Evolutionary conservation across 2,888 invertebrate species (phyloP).

Genomic region (Oxytorus armatus): DNA sequence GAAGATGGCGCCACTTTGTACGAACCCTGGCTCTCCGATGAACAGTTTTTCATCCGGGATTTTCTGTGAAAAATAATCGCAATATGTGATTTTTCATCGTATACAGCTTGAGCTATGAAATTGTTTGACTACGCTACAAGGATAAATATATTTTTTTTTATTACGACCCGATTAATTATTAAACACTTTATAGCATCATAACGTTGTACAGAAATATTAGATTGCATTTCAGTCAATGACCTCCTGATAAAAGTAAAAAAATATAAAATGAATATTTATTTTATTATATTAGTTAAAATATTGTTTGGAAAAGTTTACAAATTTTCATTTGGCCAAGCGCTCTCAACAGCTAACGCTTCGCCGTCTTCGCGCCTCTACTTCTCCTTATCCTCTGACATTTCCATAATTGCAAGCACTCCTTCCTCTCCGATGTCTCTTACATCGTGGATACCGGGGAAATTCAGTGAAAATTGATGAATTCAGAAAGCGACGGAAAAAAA

Average conservation of each 20-base stretch:
- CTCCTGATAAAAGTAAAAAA: too few species aligned
- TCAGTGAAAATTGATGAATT: constrained; percentile 43
- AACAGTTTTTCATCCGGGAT: not conserved
- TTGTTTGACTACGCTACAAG: too few species aligned
- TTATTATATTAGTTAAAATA: not conserved
- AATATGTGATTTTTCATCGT: not conserved
- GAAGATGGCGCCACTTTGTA: constrained; percentile 73
- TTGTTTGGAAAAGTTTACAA: not conserved
- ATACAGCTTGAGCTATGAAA: too few species aligned
- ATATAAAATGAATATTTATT: constrained; percentile 1
- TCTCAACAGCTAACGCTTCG: not conserved
- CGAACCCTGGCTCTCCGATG: not conserved
- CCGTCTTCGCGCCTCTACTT: not conserved
- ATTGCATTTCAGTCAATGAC: too few species aligned
- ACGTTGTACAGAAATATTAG: too few species aligned
- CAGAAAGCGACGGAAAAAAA: constrained; percentile 30
- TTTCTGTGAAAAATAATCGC: not conserved
- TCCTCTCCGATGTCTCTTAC: constrained; percentile 19
- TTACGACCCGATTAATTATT: not conserved
- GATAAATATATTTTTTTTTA: too few species aligned
- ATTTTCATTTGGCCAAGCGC: not conserved
- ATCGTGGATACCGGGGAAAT: constrained; percentile 41
- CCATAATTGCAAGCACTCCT: constrained; percentile 74
- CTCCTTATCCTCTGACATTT: constrained; percentile 73
- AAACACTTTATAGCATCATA: too few species aligned